Evolutionary conservation across 2,113 vertebrate species (phyloP), one percentile per base, ranked within the genome.

Genomic region (Cyprinodon variegatus): DNA sequence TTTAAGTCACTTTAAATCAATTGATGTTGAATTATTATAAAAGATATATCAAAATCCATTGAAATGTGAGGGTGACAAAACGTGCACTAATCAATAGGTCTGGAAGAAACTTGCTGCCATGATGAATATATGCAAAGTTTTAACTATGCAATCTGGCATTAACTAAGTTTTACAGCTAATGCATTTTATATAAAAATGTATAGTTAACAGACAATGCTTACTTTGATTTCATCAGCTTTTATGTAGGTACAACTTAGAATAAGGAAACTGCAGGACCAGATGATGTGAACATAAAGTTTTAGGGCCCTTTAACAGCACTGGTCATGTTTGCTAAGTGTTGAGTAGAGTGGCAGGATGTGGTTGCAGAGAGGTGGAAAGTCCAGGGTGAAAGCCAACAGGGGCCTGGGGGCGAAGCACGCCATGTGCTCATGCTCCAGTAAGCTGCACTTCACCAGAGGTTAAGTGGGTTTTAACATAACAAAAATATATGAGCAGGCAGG

Each of bases 371-470:
- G 72, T 82, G 77, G 79, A 84, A 77, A 86, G 74, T 83, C 83
- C 68, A 40, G 11, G 17, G 74, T 43, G 63, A 82, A 85, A 81
- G 73, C 77, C 78, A 78, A 86, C 79, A 65, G 17, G 68, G 70
- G 70, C 72, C 81, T 77, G 77, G 37, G 0, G 59, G 80, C 40
- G 38, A 79, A 63, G 76, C 69, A 29, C 65, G 65, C 64, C 79
- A 79, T 71, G 81, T 20, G 40, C 77, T 77, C 84, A 78, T 65
- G 87, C 86, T 86, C 82, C 84, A 88, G 81, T 87, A 88, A 82
- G 67, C 83, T 64, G 68, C 40, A 83, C 83, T 84, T 83, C 83
- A 86, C 73, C 57, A 71, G 67, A 86, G 83, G 89, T 91, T 79
- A 89, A 86, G 77, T 76, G 75, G 70, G 63, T 38, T 64, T 46